These are phyloP conservation scores for Vulpes vulpes DNA, from an alignment of 2,113 vertebrate species.

Conservation along the genomic window DNA sequence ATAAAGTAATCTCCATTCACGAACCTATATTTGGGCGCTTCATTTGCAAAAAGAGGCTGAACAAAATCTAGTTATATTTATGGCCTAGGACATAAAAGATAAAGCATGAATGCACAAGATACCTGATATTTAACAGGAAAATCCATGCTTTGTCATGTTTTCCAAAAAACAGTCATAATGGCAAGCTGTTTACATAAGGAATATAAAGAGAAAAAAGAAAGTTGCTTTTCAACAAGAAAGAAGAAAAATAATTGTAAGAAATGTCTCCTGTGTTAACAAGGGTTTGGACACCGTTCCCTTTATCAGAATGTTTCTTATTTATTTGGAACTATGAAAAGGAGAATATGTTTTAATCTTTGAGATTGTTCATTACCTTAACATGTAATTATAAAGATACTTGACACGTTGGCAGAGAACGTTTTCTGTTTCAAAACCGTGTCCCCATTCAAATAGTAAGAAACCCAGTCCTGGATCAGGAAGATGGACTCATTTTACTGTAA, in stretches of 20 bases:
- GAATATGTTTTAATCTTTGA: not conserved
- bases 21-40: not conserved
- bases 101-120: not conserved
- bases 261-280: conserved; percentile 22
- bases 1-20: not conserved
- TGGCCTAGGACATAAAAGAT: not conserved
- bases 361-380: not conserved
- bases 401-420: not conserved
- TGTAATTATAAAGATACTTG: not conserved
- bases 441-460: not conserved
- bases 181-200: conserved; percentile 32
- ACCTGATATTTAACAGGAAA: not conserved
- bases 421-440: not conserved
- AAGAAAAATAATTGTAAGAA: not conserved
- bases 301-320: not conserved
- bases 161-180: conserved; percentile 19
- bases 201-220: conserved; percentile 9
- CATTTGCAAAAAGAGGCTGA: not conserved
- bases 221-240: not conserved
- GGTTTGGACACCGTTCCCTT: not conserved
- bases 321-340: not conserved
- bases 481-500: not conserved
- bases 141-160: not conserved
- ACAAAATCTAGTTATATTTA: not conserved
- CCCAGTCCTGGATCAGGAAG: not conserved